These are phyloP conservation scores for Leptinotarsa texana DNA, from an alignment of 1,140 invertebrate genomes.

Conservation along the genomic window DNA sequence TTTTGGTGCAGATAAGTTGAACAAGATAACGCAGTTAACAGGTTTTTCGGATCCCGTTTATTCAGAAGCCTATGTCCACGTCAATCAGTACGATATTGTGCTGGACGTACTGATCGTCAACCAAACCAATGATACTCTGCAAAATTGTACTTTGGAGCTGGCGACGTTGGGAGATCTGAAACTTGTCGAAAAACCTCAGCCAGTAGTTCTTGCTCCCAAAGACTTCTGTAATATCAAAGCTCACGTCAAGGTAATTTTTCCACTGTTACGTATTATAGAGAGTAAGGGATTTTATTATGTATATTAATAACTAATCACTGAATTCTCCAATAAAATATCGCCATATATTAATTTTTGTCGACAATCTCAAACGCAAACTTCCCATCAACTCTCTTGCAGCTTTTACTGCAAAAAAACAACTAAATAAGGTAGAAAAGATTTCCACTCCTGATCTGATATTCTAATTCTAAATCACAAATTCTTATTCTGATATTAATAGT, in stretches of 20 bases:
- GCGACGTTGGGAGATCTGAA: constrained; percentile 98
- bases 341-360: no score
- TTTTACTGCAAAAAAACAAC: no score
- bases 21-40: constrained; percentile 97
- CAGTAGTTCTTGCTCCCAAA: constrained; percentile 91
- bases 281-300: no score
- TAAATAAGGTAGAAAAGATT: no score
- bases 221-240: constrained; percentile 99
- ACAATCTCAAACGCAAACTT: no score
- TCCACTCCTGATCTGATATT: no score
- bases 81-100: constrained; percentile 98
- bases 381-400: no score
- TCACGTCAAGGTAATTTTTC: constrained; percentile 74
- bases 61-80: constrained; percentile 97
- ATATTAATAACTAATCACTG: no score
- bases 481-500: not conserved
- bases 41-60: constrained; percentile 99
- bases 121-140: constrained; percentile 95
- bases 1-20: constrained; percentile 60
- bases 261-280: no score
- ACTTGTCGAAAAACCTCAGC: constrained; percentile 94
- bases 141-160: constrained; percentile 96
- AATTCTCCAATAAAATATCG: no score
- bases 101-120: constrained; percentile 98
- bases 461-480: no score